These are phyloP conservation scores for Gibbula magus DNA, from an alignment of 2,888 invertebrate genomes.

Conservation along the genomic window DNA sequence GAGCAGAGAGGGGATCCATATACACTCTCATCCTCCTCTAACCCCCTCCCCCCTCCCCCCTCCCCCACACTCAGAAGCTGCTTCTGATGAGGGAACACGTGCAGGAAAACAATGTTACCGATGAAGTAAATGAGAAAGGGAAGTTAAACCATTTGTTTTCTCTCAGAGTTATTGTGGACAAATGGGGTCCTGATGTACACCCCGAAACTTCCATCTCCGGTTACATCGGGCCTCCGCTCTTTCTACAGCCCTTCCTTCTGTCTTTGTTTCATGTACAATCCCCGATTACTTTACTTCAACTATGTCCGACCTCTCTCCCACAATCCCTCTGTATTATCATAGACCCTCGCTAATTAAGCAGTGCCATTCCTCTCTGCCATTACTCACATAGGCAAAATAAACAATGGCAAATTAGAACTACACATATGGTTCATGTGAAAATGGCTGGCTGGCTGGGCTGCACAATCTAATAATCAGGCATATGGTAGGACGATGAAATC, in stretches of 20 bases:
- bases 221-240: background rate
- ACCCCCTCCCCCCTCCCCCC: background rate
- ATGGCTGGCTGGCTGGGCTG: background rate
- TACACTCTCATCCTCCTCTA: too few species aligned
- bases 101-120: conserved; percentile 25
- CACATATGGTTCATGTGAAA: conserved; percentile 11
- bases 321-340: conserved; percentile 3
- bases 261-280: background rate
- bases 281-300: background rate
- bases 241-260: background rate
- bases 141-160: conserved; percentile 27
- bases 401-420: conserved; percentile 18
- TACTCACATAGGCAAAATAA: conserved; percentile 11
- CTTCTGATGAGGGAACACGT: conserved; percentile 21
- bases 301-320: background rate
- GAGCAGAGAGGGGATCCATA: too few species aligned
- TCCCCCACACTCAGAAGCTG: background rate
- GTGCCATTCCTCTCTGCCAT: conserved; percentile 3
- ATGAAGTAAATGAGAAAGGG: conserved; percentile 28
- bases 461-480: background rate
- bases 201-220: background rate
- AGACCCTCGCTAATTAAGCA: conserved; percentile 13
- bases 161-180: conserved; percentile 28
- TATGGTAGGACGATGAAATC: background rate
- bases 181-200: background rate